Evolutionary conservation across 53 echinoderm and acorn worm genomes (phyloP), one percentile per base, ranked within the genome.

Genomic region (Henricia sp.): DNA sequence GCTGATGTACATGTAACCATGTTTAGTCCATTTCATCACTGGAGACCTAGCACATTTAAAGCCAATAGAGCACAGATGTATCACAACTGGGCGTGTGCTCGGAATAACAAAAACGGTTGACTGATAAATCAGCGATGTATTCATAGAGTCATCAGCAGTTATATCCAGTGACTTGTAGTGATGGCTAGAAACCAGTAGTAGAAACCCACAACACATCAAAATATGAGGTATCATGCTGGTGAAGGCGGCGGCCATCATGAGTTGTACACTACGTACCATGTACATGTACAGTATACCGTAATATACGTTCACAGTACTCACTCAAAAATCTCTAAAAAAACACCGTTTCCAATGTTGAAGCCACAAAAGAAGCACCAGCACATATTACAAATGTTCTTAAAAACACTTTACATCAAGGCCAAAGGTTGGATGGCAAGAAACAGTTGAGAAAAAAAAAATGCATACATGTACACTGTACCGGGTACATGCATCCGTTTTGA

Each of bases 11-110:
- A n/a, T n/a, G n/a, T n/a, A 44, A 26, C 70, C 70, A 46, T 70
- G 70, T 26, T 70, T 70, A 2, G 70, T 46, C 70, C 70, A 70
- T 70, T 70, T 70, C 68, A 40, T 68, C 68, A 68, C 39, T 68
- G 68, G 68, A 40, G 41, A 19, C 20, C 68, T 38, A 42, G 41
- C 38, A 68, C 21, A 26, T 10, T 41, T 68, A 42, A 68, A 68
- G 39, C 68, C 68, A 6, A 12, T 68, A 40, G 68, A 38, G 68
- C 68, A 68, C 68, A 68, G 68, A 42, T 68, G 68, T 68, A 25
- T 40, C 42, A 68, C 68, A 40, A 41, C 38, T 68, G 68, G 68
- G 68, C 68, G 25, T 39, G 26, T 68, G 42, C 42, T 41, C 42
- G 68, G 68, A 40, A 37, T 41, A 68, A 41, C 68, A 68, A 68